Evolutionary conservation across 2,113 vertebrate species (phyloP).

Genomic region (Equus przewalskii): DNA sequence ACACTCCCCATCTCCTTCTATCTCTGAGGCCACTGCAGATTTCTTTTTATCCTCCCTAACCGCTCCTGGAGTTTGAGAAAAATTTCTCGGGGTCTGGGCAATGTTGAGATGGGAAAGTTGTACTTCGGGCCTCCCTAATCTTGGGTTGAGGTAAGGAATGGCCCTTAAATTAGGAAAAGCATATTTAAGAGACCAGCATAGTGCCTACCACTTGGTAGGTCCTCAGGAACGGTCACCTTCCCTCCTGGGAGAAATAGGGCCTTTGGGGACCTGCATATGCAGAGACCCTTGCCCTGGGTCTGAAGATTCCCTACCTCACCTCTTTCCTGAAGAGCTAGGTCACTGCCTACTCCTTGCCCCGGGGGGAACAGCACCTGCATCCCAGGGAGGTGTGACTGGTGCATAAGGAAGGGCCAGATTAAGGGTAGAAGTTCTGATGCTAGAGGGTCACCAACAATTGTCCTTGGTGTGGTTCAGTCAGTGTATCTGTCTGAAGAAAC

Average conservation of each 20-base stretch:
- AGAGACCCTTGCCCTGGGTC: neutral
- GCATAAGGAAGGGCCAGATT: neutral
- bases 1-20: neutral
- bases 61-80: neutral
- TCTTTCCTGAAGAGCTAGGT: neutral
- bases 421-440: neutral
- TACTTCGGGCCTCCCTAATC: constrained; percentile 12
- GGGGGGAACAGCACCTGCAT: neutral
- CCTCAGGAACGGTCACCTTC: neutral
- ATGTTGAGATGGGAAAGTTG: constrained; percentile 18
- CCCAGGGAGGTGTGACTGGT: neutral
- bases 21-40: neutral
- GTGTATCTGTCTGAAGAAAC: constrained; percentile 40
- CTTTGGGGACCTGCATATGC: neutral
- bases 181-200: constrained; percentile 15
- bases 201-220: neutral
- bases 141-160: neutral
- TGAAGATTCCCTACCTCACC: constrained; percentile 20
- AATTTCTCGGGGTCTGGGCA: neutral
- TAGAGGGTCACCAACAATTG: neutral
- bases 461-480: neutral
- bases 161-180: neutral
- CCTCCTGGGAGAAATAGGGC: neutral
- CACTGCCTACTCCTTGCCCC: neutral
- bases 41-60: constrained; percentile 28